These are phyloP conservation scores for Tipula vernalis DNA, from an alignment of 2,888 invertebrate genomes.

Conservation along the genomic window DNA sequence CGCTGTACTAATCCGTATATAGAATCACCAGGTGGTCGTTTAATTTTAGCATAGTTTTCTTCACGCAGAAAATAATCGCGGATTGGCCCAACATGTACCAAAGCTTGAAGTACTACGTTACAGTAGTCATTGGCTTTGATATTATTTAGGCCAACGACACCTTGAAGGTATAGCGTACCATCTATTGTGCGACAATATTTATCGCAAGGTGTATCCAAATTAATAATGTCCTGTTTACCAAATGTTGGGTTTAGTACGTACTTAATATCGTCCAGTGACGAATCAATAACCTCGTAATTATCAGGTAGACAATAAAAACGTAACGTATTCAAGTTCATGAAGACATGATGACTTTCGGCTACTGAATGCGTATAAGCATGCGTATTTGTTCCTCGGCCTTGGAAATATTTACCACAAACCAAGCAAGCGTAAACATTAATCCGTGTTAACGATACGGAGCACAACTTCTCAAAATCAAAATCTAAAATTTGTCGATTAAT, in stretches of 20 bases:
- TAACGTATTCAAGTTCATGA: constrained; percentile 87
- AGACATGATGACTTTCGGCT: constrained; percentile 95
- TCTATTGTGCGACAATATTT: constrained; percentile 92
- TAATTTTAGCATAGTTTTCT: constrained; percentile 78
- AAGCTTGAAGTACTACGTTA: constrained; percentile 91
- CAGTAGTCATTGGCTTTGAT: constrained; percentile 99
- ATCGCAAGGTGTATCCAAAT: constrained; percentile 53
- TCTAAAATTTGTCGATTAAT: constrained; percentile 94
- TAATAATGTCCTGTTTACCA: constrained; percentile 65
- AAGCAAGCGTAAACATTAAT: constrained; percentile 99
- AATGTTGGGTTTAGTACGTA: constrained; percentile 98
- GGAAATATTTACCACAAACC: constrained; percentile 97
- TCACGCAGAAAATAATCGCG: constrained; percentile 92
- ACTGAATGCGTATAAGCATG: constrained; percentile 99
- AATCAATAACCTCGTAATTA: constrained; percentile 98
- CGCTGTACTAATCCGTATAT: constrained; percentile 76
- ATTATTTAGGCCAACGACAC: constrained; percentile 94
- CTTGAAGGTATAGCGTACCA: constrained; percentile 91
- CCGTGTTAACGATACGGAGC: constrained; percentile 92
- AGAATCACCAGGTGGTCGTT: constrained; percentile 91
- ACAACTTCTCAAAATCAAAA: constrained; percentile 99
- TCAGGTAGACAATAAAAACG: constrained; percentile 98
- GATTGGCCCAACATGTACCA: constrained; percentile 89
- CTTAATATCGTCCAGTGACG: constrained; percentile 94
- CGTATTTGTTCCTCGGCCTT: constrained; percentile 93